Evolutionary conservation across 1,140 invertebrate species (phyloP), one percentile per base, ranked within the genome.

Genomic region (Zaprionus gabonicus): DNA sequence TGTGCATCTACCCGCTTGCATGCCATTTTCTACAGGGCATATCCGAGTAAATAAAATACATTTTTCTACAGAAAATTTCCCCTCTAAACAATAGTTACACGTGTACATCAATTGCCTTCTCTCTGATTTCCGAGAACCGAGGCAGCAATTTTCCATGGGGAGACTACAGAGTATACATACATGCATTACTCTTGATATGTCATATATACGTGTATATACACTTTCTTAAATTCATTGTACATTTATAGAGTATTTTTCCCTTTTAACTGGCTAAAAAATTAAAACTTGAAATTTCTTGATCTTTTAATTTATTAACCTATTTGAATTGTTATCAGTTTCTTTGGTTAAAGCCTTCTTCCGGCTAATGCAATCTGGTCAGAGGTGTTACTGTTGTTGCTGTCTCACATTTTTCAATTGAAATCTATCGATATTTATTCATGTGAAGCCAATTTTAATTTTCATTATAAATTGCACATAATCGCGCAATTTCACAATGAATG

Each of bases 391-490:
- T 44, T 41, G 38, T n/a, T 41, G 4, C 4, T 13, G 10, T 12
- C 20, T 49, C 20, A n/a, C 15, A 53, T 38, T 41, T 31, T 56
- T 71, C 49, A 34, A 64, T 55, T 25, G 36, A 44, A 64, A 56
- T 25, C 27, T 36, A 64, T 56, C 36, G 34, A 23, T 23, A 23
- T 49, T 49, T 10, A 49, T 12, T 44, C 44, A 20, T 64, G 6
- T 20, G 20, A n/a, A 36, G 12, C 20, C 23, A 34, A 69, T 69
- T 69, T 20, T 28, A 20, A 60, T 68, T 71, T 69, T 27, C 7
- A 76, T 64, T 81, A 51, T 56, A 71, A 82, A 82, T 78, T 51
- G 57, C 55, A 51, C 49, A 68, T 57, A 80, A 81, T 81, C 44
- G 70, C 67, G 67, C 59, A 41, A 51, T 58, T 76, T 76, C 51